Evolutionary conservation across 1,140 invertebrate species (phyloP), one percentile per base, ranked within the genome.

Genomic region (Harpegnathos saltator): DNA sequence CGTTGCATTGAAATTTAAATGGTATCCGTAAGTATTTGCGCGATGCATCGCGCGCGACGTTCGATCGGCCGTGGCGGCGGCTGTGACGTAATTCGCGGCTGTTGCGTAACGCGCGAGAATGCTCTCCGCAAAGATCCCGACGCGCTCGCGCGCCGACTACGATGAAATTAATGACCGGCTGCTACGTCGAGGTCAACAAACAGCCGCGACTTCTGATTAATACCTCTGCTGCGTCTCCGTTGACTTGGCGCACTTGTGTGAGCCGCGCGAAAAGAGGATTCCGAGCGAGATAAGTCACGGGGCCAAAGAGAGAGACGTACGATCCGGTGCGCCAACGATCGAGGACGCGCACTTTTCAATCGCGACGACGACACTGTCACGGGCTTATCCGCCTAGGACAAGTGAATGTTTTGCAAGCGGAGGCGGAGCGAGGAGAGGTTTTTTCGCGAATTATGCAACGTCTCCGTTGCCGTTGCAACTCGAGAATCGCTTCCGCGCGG

Each of bases 111-210:
- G 65, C 58, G 65, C 14, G 63, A 71, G 65, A 69, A 80, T 80
- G 29, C 56, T 80, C 52, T 48, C 69, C 33, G 75, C 54, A 48
- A 80, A 69, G 75, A 63, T 71, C 22, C 52, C 52, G 65, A 48
- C 65, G 38, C 38, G 38, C 38, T 44, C 38, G 38, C 38, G 52
- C 65, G 44, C 1, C 29, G 75, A 58, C 63, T 69, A 26, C 33
- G 52, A 71, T 80, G 3, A 80, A 80, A 80, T 71, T 80, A 80
- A 80, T 71, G 52, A 71, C 75, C 59, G 3, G 75, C 38, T 54
- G 33, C 33, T 11, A 14, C 52, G 65, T 80, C 65, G 75, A 80
- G 75, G 75, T 80, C 75, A 80, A 80, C 75, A 80, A 71, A 80
- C 52, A 80, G 75, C 22, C n/a, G 44, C 26, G 38, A 33, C 54